phyloP scores from a whole-genome alignment of 2,797 vertebrate genomes.

The Myotis myotis region DNA sequence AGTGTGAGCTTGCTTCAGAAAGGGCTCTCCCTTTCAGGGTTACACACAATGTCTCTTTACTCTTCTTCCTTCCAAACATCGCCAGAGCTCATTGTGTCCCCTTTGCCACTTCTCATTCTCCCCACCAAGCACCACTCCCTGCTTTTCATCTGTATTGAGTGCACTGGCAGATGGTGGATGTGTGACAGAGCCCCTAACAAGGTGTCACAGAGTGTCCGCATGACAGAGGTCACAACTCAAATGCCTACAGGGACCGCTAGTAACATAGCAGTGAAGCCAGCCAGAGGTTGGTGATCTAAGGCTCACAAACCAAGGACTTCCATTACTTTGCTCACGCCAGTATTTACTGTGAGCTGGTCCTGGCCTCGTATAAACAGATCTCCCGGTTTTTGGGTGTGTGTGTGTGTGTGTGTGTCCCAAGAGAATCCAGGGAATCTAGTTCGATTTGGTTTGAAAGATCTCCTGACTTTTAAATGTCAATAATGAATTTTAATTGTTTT shows the following conservation, averaged over 20 bases:
- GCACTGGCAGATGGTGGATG: neutral
- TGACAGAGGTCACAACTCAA: neutral
- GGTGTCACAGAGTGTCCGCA: neutral
- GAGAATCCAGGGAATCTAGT: neutral
- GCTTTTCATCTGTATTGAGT: neutral
- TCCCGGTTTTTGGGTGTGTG: neutral
- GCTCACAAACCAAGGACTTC: neutral
- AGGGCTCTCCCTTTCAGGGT: neutral
- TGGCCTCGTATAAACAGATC: neutral
- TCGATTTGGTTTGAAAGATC: neutral
- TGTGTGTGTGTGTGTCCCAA: neutral
- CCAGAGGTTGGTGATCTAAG: neutral
- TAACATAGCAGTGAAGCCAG: neutral
- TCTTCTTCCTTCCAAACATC: neutral
- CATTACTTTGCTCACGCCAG: accelerated
- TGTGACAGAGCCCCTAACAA: neutral
- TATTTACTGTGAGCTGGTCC: neutral
- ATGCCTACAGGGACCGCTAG: neutral
- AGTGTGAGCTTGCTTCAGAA: neutral
- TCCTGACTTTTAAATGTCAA: neutral
- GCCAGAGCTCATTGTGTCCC: too few relatives aligned
- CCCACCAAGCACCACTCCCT: neutral
- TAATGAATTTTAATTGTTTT: neutral
- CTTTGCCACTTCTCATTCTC: neutral
- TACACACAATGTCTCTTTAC: neutral